Base-by-base conservation (phyloP, 2,113 vertebrate species). In the Nestor notabilis region DNA sequence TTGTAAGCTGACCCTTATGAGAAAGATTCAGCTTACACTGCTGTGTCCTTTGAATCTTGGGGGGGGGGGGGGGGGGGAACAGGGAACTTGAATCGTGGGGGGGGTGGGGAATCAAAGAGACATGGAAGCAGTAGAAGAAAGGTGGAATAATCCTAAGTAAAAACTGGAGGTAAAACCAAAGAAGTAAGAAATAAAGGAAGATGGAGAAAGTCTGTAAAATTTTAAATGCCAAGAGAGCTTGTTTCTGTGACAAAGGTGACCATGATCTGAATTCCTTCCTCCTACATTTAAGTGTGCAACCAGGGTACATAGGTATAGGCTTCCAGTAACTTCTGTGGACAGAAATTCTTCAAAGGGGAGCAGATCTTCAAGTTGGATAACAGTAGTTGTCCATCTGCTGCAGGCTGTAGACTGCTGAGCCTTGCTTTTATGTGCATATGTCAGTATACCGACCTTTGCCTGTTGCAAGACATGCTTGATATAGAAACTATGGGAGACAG, bases 71-170 rank as follows among this genome's bases (percentile, higher is more conserved):
- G 3, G n/a, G n/a, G n/a, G n/a, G n/a, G n/a, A n/a, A n/a, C n/a
- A n/a, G n/a, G n/a, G n/a, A n/a, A n/a, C n/a, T 75, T 0, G 0
- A 87, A 8, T 63, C 24, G 37, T 39, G 16, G 27, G 47, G 27
- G 39, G 8, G 16, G 27, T 20, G 27, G 39, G 8, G 3, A 16
- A 10, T 2, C 15, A 7, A 50, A 71, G 52, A n/a, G 3, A 80
- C 50, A 70, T 17, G 7, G 31, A 88, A 88, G 50, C 41, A 69
- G 29, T 28, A 39, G 29, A 87, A 76, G 39, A 69, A 49, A 81
- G 66, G n/a, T 25, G 46, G 10, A 83, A 63, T 83, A 53, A 44
- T 18, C 29, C 58, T 31, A 80, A 61, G 13, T 65, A 4, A 68
- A 89, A 94, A 35, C 3, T 20, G 71, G 47, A 75, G 25, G 28